A percentile compares a stretch with the other conserved stretches of the same genome.
Evolutionary conservation across 23 tunicate species (phyloP).

Genomic region (Diplosoma virens): DNA sequence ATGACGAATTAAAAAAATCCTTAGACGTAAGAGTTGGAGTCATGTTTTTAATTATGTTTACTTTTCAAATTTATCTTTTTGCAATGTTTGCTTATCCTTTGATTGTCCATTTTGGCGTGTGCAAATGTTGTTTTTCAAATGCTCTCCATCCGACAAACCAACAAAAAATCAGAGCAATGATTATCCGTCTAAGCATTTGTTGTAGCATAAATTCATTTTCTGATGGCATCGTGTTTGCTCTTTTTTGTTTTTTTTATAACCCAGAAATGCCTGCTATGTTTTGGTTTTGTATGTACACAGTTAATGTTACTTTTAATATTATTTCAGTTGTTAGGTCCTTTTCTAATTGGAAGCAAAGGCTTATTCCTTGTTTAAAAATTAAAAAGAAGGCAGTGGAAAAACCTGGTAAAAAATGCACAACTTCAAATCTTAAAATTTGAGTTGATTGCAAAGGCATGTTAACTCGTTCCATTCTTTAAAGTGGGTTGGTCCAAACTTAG

Average conservation of each 20-base stretch:
- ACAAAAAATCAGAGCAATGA: conserved; percentile 3
- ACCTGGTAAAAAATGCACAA: no score
- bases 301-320: conserved; percentile 44
- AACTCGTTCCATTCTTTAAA: no score
- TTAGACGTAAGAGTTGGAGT: not conserved
- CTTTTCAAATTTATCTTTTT: conserved; percentile 22
- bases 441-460: no score
- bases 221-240: conserved; percentile 30
- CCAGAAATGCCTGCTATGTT: conserved; percentile 7
- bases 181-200: conserved; percentile 41
- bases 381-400: no score
- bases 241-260: conserved; percentile 33
- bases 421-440: no score
- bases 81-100: conserved; percentile 24
- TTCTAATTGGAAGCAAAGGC: conserved; percentile 53
- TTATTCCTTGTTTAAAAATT: conserved; percentile 25
- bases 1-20: not conserved
- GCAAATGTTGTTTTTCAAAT: not conserved
- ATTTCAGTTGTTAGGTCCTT: conserved; percentile 48
- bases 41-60: not conserved
- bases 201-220: conserved; percentile 35
- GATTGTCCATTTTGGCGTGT: conserved; percentile 14
- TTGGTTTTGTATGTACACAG: conserved; percentile 35
- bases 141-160: not conserved
- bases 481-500: no score